Percentiles rank a stretch among this genome's conserved stretches.
Evolutionary conservation across 2,113 vertebrate species (phyloP).

Genomic region (Leptocoma aspasia): DNA sequence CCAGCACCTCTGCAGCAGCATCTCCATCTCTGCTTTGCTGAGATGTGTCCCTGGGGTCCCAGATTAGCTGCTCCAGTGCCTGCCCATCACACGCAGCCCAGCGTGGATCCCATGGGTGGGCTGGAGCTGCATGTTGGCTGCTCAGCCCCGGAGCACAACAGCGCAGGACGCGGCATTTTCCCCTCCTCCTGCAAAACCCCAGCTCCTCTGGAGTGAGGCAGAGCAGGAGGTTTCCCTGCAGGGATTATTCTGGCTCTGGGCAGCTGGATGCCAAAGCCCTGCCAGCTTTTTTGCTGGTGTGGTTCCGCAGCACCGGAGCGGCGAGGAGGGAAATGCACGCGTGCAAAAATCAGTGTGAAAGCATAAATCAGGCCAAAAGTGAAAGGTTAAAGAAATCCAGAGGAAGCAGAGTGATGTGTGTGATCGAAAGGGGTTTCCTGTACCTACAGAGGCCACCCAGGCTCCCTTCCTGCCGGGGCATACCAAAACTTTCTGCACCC

Average conservation of each 20-base stretch:
- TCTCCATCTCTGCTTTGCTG: background rate
- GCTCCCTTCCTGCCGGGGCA: slow-evolving; percentile 22
- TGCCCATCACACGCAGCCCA: background rate
- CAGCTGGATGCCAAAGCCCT: background rate
- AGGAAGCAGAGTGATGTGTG: slow-evolving; percentile 24
- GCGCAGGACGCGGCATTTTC: fast-evolving
- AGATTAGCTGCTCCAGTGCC: background rate
- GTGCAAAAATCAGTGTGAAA: slow-evolving; percentile 16
- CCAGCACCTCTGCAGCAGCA: background rate
- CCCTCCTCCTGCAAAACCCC: background rate
- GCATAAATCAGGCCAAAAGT: slow-evolving; percentile 42
- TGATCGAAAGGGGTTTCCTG: slow-evolving; percentile 53
- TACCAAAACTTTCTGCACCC: slow-evolving; percentile 12
- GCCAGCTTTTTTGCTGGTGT: background rate
- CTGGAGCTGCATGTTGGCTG: background rate
- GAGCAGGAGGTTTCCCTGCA: background rate
- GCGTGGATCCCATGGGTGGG: background rate
- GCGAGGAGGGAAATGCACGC: background rate
- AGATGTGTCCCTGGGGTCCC: background rate
- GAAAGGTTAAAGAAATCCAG: slow-evolving; percentile 63
- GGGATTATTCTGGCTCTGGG: background rate
- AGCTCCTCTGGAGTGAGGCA: background rate
- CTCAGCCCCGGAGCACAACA: background rate
- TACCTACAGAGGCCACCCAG: slow-evolving; percentile 31
- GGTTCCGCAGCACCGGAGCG: background rate